Evolutionary conservation across 30 jellyfish, hydroid and myxozoan species (phyloP).

Genomic region (Chironex yamaguchii): DNA sequence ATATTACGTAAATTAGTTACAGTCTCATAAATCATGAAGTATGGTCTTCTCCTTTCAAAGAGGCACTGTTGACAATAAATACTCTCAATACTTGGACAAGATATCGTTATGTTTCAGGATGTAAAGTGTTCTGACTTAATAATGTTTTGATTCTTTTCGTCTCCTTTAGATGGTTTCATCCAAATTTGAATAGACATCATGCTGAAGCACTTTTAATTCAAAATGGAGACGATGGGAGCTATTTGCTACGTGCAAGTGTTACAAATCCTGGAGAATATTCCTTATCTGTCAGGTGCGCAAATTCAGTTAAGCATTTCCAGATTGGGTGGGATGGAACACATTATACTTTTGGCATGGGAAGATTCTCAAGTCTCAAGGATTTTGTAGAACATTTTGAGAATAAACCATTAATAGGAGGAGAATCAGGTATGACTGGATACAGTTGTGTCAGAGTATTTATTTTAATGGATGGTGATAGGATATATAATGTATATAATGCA

Average conservation of each 20-base stretch:
- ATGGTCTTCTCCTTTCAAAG: too few relatives aligned
- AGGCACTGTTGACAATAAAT: too few relatives aligned
- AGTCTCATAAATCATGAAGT: too few relatives aligned
- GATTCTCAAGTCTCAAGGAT: conserved; percentile 77
- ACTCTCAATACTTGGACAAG: too few relatives aligned
- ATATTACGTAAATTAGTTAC: too few relatives aligned
- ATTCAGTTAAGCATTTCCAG: conserved; percentile 92
- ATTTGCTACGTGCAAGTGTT: conserved; percentile 84
- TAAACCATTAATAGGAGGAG: conserved; percentile 93
- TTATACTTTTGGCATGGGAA: conserved; percentile 96
- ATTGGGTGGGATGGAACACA: conserved; percentile 96
- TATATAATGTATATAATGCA: not conserved
- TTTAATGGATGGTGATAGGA: too few relatives aligned
- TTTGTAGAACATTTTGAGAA: conserved; percentile 88
- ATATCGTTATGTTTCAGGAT: too few relatives aligned
- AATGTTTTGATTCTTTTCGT: too few relatives aligned
- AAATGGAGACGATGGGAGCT: conserved; percentile 96
- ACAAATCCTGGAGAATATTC: conserved; percentile 91
- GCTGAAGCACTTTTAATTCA: conserved; percentile 97
- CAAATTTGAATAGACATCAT: conserved; percentile 94
- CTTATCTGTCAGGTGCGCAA: conserved; percentile 89
- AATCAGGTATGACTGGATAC: conserved; percentile 68
- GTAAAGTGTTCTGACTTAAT: too few relatives aligned
- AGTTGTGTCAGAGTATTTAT: not conserved
- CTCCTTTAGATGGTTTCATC: conserved; percentile 92